These are phyloP conservation scores for Tricholauxania praeusta DNA, from an alignment of 2,888 invertebrate genomes.

Conservation along the genomic window DNA sequence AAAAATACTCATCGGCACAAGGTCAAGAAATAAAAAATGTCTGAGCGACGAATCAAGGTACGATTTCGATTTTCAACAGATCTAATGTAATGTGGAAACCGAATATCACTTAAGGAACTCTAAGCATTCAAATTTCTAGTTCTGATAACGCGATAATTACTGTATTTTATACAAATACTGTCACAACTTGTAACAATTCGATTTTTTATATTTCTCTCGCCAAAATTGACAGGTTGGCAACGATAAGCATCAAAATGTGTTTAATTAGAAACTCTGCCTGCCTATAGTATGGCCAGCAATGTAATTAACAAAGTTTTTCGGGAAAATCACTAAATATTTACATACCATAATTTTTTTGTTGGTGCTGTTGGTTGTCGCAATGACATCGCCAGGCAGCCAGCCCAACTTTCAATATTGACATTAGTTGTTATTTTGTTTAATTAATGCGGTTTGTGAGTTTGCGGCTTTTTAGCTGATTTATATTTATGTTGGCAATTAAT, in stretches of 20 bases:
- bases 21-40: too few relatives aligned
- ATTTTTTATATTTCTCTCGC: too few relatives aligned
- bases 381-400: not conserved
- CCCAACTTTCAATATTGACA: slow-evolving; percentile 2
- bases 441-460: slow-evolving; percentile 15
- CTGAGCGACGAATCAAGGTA: too few relatives aligned
- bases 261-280: slow-evolving; percentile 10
- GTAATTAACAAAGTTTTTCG: slow-evolving; percentile 19
- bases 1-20: too few relatives aligned
- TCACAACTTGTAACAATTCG: too few relatives aligned
- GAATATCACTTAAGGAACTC: too few relatives aligned
- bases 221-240: too few relatives aligned
- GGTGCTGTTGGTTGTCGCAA: not conserved
- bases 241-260: slow-evolving; percentile 15
- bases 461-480: slow-evolving; percentile 26
- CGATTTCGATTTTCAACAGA: too few relatives aligned
- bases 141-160: too few relatives aligned
- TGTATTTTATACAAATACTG: too few relatives aligned
- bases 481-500: slow-evolving; percentile 26
- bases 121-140: too few relatives aligned
- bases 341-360: not conserved
- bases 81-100: too few relatives aligned
- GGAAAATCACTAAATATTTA: slow-evolving; percentile 21
- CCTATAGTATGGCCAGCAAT: slow-evolving; percentile 10
- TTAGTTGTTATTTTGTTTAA: slow-evolving; percentile 11